These are phyloP conservation scores for Poeciliopsis gracilis DNA, from an alignment of 2,797 vertebrate species.

Conservation along the genomic window DNA sequence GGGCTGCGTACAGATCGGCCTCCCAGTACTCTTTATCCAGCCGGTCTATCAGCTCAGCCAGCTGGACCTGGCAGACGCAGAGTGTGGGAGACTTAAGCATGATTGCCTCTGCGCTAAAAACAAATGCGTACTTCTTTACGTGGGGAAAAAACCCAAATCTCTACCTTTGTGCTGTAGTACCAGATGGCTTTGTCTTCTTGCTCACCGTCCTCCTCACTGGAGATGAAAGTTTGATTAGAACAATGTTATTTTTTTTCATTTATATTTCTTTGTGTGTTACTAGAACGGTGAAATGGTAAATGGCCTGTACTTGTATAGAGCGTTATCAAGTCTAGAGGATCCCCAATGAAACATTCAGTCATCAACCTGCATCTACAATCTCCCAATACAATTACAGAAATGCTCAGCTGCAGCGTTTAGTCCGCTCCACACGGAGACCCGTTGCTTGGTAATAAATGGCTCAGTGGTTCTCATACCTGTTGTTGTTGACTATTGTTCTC, in stretches of 20 bases:
- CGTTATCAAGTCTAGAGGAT: too few relatives aligned
- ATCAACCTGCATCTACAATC: too few relatives aligned
- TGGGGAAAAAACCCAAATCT: background rate
- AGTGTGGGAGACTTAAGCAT: background rate
- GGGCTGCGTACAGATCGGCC: slow-evolving; percentile 86
- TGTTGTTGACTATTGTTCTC: too few relatives aligned
- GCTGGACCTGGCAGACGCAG: slow-evolving; percentile 78
- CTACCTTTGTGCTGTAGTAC: slow-evolving; percentile 95
- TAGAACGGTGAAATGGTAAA: too few relatives aligned
- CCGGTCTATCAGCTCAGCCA: slow-evolving; percentile 90
- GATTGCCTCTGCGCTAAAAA: background rate
- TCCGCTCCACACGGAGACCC: too few relatives aligned
- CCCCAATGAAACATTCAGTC: too few relatives aligned
- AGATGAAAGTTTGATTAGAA: slow-evolving; percentile 25
- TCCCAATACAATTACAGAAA: too few relatives aligned
- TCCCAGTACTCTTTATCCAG: slow-evolving; percentile 95
- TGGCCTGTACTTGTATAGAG: too few relatives aligned
- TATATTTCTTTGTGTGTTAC: too few relatives aligned
- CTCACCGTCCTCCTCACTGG: slow-evolving; percentile 94
- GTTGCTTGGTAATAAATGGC: too few relatives aligned
- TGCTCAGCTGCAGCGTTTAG: too few relatives aligned
- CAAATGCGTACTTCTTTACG: background rate
- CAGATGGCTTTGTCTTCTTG: slow-evolving; percentile 94
- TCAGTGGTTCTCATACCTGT: too few relatives aligned
- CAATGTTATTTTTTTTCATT: background rate